Evolutionary conservation across 2,888 invertebrate species (phyloP).

Genomic region (Lucinisca nassula): DNA sequence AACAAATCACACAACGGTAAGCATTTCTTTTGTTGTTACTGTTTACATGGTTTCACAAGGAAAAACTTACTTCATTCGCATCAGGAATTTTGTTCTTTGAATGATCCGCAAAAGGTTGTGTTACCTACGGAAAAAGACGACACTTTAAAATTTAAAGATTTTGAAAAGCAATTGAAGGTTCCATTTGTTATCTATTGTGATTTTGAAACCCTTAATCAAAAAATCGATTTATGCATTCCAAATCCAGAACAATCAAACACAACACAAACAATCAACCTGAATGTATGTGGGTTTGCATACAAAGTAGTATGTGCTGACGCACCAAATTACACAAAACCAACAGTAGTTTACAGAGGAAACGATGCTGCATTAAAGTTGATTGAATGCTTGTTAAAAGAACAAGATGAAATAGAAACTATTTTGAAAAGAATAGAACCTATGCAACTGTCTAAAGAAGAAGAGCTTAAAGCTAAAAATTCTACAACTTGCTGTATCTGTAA

Average conservation of each 20-base stretch:
- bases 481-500: conserved; percentile 44
- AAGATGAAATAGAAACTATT: conserved; percentile 39
- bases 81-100: neutral
- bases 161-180: neutral
- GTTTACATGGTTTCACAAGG: neutral
- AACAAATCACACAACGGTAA: neutral
- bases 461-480: conserved; percentile 15
- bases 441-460: conserved; percentile 22
- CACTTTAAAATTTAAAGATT: neutral
- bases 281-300: conserved; percentile 12
- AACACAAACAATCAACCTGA: no score
- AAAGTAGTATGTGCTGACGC: conserved; percentile 18
- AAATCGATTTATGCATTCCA: neutral
- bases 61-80: neutral
- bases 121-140: neutral
- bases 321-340: conserved; percentile 22
- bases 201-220: neutral
- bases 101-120: neutral
- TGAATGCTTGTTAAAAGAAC: conserved; percentile 45
- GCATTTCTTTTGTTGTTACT: neutral
- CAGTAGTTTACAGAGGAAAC: conserved; percentile 20
- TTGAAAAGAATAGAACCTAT: conserved; percentile 35
- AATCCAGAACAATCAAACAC: neutral
- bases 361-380: conserved; percentile 32
- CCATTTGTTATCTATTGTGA: neutral